Percentiles rank a stretch among this genome's conserved stretches.
Conservation (phyloP, 2,797 vertebrate genomes). For the Psittacula echo region DNA sequence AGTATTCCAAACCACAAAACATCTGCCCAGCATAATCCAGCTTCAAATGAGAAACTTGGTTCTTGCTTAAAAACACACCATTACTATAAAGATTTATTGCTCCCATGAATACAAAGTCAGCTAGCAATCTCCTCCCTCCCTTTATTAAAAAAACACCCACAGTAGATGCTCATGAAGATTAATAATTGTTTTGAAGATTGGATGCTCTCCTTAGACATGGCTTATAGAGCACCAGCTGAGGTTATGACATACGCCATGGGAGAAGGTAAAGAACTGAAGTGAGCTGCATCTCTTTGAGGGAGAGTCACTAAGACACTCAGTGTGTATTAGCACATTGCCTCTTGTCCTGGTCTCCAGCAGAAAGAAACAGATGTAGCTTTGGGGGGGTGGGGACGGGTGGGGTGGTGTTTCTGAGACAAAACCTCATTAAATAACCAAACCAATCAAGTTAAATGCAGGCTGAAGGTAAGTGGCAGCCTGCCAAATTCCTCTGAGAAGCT, state of each 20-base stretch:
- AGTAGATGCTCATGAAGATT: background rate
- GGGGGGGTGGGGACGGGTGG: too few relatives aligned
- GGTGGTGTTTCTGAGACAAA: background rate
- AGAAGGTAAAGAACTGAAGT: background rate
- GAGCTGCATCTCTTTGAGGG: background rate
- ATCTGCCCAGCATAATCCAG: background rate
- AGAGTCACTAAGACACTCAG: background rate
- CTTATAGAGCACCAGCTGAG: background rate
- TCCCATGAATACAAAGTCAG: background rate
- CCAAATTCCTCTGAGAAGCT: background rate
- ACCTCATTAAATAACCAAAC: background rate
- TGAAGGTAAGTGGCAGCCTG: background rate
- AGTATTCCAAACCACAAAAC: background rate
- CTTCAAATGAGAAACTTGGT: background rate
- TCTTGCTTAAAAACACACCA: background rate
- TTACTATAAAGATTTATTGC: background rate
- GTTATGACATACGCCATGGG: background rate
- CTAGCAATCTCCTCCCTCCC: background rate
- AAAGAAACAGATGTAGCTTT: background rate
- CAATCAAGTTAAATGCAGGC: background rate
- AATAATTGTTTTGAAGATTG: background rate
- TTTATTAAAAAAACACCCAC: background rate
- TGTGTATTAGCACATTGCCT: background rate
- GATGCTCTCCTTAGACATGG: accelerated
- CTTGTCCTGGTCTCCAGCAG: background rate